Evolutionary conservation across 2,113 vertebrate species (phyloP).

Genomic region (Helogale parvula): DNA sequence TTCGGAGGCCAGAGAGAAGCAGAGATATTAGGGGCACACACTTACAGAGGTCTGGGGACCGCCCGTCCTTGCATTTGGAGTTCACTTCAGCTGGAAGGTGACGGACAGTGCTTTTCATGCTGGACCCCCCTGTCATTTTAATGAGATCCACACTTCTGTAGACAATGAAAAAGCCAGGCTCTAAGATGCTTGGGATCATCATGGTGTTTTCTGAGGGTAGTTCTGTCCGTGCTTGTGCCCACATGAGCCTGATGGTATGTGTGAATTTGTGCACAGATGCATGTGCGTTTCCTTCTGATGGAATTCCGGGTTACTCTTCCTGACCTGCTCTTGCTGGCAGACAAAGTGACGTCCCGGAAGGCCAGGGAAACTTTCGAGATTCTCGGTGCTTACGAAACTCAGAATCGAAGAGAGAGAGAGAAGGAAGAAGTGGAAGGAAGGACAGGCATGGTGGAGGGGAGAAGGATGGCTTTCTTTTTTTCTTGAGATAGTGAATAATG

Average conservation of each 20-base stretch:
- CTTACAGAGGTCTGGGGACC: conserved; percentile 32
- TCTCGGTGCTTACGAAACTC: not conserved
- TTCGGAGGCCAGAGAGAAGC: conserved; percentile 38
- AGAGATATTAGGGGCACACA: not conserved
- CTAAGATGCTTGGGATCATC: not conserved
- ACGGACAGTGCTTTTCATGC: not conserved
- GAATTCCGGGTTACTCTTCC: not conserved
- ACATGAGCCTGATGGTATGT: rapidly evolving
- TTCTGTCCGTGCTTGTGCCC: not conserved
- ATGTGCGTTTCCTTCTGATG: not conserved
- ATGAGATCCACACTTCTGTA: not conserved
- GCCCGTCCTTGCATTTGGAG: conserved; percentile 49
- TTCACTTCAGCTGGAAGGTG: conserved; percentile 42
- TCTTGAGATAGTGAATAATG: conserved; percentile 88
- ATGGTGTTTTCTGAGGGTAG: not conserved
- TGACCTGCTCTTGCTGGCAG: not conserved
- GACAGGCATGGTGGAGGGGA: not conserved
- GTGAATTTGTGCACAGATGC: not conserved
- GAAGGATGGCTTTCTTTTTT: conserved; percentile 49
- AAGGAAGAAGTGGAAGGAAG: not conserved
- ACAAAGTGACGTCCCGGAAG: conserved; percentile 26
- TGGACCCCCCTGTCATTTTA: not conserved
- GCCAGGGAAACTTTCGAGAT: conserved; percentile 28
- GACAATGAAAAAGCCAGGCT: not conserved
- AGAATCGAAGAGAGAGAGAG: not conserved